A percentile compares a stretch with the other conserved stretches of the same genome.
Conservation (phyloP, 1,140 invertebrate species). For the Drosophila pallidifrons region DNA sequence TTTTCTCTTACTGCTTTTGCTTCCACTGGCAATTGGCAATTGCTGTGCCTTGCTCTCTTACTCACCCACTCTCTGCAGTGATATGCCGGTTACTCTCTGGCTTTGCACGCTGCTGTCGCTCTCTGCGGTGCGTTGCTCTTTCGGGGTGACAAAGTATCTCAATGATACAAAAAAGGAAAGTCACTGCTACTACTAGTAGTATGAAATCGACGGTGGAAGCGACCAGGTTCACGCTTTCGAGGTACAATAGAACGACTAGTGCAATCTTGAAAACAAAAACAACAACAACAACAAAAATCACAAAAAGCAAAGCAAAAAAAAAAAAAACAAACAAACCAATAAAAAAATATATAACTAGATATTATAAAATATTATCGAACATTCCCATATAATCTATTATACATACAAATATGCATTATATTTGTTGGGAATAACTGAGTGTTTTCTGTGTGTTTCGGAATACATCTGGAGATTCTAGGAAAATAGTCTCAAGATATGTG, state of each 20-base stretch:
- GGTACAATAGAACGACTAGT: constrained; percentile 34
- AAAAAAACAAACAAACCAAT: neutral
- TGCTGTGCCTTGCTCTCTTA: neutral
- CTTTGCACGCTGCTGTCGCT: neutral
- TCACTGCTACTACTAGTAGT: constrained; percentile 49
- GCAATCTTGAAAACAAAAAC: constrained; percentile 1
- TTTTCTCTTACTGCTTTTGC: neutral
- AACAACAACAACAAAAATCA: neutral
- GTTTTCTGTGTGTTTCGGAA: no score
- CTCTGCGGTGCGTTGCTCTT: constrained; percentile 9
- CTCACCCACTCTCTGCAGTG: constrained; percentile 9
- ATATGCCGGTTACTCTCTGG: constrained; percentile 37
- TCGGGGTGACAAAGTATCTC: constrained; percentile 39
- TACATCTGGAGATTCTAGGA: no score
- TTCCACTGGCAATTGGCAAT: neutral
- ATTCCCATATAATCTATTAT: neutral
- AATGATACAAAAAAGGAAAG: constrained; percentile 31
- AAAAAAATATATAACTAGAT: neutral
- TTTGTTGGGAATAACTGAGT: no score
- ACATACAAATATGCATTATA: no score
- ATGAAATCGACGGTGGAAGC: constrained; percentile 59
- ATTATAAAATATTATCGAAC: neutral
- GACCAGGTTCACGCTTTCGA: constrained; percentile 50
- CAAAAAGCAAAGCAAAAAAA: neutral
- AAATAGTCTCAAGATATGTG: no score